Percentiles rank a stretch among this genome's conserved stretches.
Conservation (phyloP, 2,113 vertebrate species). For the Rhea americana region DNA sequence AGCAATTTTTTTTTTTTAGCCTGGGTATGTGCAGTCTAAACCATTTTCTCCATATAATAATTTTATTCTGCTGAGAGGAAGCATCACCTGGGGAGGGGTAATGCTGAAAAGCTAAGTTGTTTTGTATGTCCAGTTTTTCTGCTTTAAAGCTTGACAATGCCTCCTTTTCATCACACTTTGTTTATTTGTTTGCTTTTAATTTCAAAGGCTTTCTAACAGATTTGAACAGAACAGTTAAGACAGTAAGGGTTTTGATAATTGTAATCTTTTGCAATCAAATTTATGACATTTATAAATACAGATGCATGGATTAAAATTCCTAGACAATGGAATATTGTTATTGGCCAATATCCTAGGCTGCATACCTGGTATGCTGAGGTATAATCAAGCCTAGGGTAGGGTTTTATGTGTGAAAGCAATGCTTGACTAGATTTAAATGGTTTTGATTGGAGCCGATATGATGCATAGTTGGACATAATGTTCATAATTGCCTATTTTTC, state of each 20-base stretch:
- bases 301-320: slow-evolving; percentile 55
- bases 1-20: slow-evolving; percentile 45
- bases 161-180: slow-evolving; percentile 31
- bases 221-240: slow-evolving; percentile 45
- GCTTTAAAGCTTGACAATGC: slow-evolving; percentile 13
- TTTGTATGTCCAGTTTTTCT: slow-evolving; percentile 17
- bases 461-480: slow-evolving; percentile 69
- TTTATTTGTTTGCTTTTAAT: slow-evolving; percentile 61
- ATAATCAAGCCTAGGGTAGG: slow-evolving; percentile 51
- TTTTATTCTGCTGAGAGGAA: slow-evolving; percentile 41
- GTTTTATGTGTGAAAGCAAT: slow-evolving; percentile 60
- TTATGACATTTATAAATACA: slow-evolving; percentile 63
- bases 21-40: slow-evolving; percentile 32
- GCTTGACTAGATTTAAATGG: slow-evolving; percentile 67
- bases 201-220: slow-evolving; percentile 51
- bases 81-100: slow-evolving; percentile 48
- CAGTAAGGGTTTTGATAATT: slow-evolving; percentile 45
- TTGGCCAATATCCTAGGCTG: slow-evolving; percentile 55
- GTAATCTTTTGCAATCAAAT: slow-evolving; percentile 62
- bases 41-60: slow-evolving; percentile 48
- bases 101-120: slow-evolving; percentile 26
- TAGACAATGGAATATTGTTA: slow-evolving; percentile 64
- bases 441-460: slow-evolving; percentile 69
- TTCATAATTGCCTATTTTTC: slow-evolving; percentile 73
- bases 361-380: slow-evolving; percentile 50